Percentiles rank a stretch among this genome's conserved stretches.
Evolutionary conservation across 1,140 invertebrate genomes (phyloP).

Genomic region (Papilio dardanus): DNA sequence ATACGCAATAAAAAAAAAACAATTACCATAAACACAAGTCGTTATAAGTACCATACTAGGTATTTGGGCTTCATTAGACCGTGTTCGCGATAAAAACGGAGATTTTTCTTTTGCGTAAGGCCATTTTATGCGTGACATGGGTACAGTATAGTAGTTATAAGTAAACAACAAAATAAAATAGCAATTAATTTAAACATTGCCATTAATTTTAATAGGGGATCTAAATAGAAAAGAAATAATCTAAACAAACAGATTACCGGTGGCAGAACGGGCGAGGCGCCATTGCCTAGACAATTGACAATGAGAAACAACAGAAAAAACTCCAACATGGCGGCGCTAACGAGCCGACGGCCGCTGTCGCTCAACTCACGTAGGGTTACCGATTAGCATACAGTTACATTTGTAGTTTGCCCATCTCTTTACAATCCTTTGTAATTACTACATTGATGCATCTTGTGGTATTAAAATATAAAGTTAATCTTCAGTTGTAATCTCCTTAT

Average conservation of each 20-base stretch:
- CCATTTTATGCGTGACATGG: no score
- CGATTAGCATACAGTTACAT: constrained; percentile 17
- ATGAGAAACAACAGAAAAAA: constrained; percentile 45
- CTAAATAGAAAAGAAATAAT: constrained; percentile 24
- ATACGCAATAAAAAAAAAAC: no score
- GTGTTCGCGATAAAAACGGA: no score
- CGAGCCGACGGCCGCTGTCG: constrained; percentile 57
- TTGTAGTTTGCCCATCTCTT: no score
- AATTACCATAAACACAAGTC: no score
- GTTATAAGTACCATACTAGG: no score
- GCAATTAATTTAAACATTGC: neutral
- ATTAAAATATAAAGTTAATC: neutral
- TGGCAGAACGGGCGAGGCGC: constrained; percentile 31
- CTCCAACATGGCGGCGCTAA: constrained; percentile 61
- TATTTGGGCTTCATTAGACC: no score
- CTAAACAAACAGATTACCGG: constrained; percentile 12
- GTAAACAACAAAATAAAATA: neutral
- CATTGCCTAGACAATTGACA: constrained; percentile 43
- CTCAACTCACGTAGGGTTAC: constrained; percentile 41
- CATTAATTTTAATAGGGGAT: constrained; percentile 18
- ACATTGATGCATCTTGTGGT: neutral
- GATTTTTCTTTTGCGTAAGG: no score
- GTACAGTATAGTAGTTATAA: no score
- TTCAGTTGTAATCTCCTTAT: no score
- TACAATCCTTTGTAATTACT: neutral